Evolutionary conservation across 1,140 invertebrate species (phyloP), one percentile per base, ranked within the genome.

Genomic region (Drosophila orosa): DNA sequence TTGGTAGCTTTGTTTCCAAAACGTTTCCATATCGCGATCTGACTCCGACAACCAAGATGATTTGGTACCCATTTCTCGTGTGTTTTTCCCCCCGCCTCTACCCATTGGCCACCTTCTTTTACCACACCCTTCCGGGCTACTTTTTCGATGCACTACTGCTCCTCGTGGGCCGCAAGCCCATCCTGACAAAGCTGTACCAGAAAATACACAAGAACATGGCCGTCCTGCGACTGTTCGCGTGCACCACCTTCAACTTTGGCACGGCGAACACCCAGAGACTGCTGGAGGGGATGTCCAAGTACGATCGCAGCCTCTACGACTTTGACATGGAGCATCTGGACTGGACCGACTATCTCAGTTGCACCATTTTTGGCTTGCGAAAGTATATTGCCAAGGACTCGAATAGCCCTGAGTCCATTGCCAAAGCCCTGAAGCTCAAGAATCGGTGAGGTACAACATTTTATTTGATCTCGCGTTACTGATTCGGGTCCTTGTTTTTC

Each of bases 311-410:
- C 2, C 79, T 95, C 1, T 97, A 96, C 82, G 93, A 93, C 10
- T 96, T 96, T 80, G 94, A 95, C 75, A 94, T 97, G 65, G 90
- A 90, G 0, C 91, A 93, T 2, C 91, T 97, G 48, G 92, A 95
- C 50, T 97, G 96, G 95, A 75, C 92, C 0, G 83, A 93, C 7
- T 95, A 95, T 75, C 92, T 95, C 9, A 78, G 92, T 12, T 90
- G 91, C 19, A 94, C 95, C 66, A 92, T 95, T 4, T 84, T 92
- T 75, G 96, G 96, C 24, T 89, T 95, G 24, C 92, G 95, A 35
- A 91, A 94, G 3, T 96, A 95, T 78, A 67, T 97, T 13, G 91
- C 95, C 2, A 95, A 96, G 62, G 96, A n/a, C n/a, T n/a, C n/a
- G n/a, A n/a, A n/a, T n/a, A 97, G 50, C 93, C 95, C 78, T 94